Evolutionary conservation across 2,888 invertebrate genomes (phyloP).

Genomic region (Euspilapteryx auroguttella): DNA sequence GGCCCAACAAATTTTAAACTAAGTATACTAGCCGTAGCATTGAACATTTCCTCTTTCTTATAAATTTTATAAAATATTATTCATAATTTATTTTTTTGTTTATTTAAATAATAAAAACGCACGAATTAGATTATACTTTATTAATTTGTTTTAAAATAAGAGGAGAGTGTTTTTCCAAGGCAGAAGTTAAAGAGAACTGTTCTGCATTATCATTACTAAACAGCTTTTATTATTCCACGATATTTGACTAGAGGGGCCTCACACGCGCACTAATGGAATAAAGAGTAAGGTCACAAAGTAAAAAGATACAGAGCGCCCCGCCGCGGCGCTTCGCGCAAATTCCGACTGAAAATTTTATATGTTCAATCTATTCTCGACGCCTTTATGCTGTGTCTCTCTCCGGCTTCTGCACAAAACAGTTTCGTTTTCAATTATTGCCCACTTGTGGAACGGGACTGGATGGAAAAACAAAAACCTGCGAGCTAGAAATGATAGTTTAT

Average conservation of each 20-base stretch:
- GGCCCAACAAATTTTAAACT: too few relatives aligned
- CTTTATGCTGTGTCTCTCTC: conserved; percentile 55
- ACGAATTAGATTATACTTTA: too few relatives aligned
- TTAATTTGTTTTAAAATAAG: too few relatives aligned
- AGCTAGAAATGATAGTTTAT: conserved; percentile 57
- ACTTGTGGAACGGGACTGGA: conserved; percentile 56
- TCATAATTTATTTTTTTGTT: too few relatives aligned
- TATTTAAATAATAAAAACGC: too few relatives aligned
- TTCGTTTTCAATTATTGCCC: conserved; percentile 62
- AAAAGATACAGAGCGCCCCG: conserved; percentile 57
- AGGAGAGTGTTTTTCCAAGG: too few relatives aligned
- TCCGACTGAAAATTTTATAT: conserved; percentile 60
- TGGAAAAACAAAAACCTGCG: conserved; percentile 46
- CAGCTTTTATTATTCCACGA: conserved; percentile 58
- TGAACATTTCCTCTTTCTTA: too few relatives aligned
- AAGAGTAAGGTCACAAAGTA: conserved; percentile 61
- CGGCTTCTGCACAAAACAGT: conserved; percentile 47
- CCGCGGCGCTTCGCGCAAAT: conserved; percentile 52
- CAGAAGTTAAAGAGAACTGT: too few relatives aligned
- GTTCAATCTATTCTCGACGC: conserved; percentile 58
- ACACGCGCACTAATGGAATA: conserved; percentile 59
- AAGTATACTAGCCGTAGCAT: too few relatives aligned
- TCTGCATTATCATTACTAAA: conserved; percentile 55
- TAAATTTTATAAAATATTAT: too few relatives aligned
- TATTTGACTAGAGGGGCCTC: conserved; percentile 56